These are phyloP conservation scores for Urocolius indicus DNA, from an alignment of 2,113 vertebrate genomes.

Conservation along the genomic window DNA sequence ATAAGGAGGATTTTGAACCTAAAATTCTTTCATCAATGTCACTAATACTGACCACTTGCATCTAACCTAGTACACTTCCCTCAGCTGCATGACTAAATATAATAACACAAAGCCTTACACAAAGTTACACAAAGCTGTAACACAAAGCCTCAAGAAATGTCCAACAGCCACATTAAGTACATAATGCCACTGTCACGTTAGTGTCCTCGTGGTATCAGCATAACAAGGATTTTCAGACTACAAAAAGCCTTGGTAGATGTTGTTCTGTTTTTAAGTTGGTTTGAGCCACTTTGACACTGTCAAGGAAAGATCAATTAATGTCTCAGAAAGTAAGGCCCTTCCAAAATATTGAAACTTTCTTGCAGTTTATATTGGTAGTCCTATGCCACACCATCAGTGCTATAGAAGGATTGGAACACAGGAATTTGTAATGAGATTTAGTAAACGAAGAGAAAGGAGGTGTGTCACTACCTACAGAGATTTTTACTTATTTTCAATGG, in stretches of 20 bases:
- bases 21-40: neutral
- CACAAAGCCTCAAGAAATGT: neutral
- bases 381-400: neutral
- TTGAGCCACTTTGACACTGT: neutral
- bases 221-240: neutral
- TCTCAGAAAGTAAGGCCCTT: neutral
- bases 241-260: neutral
- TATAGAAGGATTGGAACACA: neutral
- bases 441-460: neutral
- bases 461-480: neutral
- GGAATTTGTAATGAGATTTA: neutral
- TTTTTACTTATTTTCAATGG: constrained; percentile 20
- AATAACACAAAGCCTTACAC: neutral
- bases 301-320: neutral
- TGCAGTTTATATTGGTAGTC: neutral
- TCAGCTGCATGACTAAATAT: neutral
- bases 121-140: too few species aligned
- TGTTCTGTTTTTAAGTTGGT: neutral
- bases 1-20: neutral
- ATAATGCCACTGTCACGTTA: neutral
- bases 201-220: neutral
- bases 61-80: neutral
- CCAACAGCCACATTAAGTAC: neutral
- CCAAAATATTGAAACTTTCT: neutral
- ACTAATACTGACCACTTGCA: neutral